Base-by-base conservation (phyloP, 2,797 vertebrate species). In the Rhinoraja longicauda region DNA sequence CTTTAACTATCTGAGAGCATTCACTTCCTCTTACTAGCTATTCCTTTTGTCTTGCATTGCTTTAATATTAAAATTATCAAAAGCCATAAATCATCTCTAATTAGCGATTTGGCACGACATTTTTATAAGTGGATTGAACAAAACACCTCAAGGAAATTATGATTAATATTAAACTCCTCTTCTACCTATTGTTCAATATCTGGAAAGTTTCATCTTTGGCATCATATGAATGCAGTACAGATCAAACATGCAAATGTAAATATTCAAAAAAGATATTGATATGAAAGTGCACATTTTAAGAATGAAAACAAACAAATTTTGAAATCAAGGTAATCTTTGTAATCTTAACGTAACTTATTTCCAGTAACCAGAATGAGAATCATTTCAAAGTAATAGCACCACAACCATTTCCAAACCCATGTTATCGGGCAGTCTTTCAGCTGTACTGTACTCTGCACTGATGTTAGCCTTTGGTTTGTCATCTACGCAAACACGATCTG, bases 11-110 rank as follows among this genome's bases (percentile, higher is more conserved):
- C 75, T 92, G 67, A 15, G 2, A 19, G 7, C 26, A 53, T 53
- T 75, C 39, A 92, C 72, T 75, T 92, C 39, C 70, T 92, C 90
- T 92, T 26, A 92, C 4, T 21, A 92, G 13, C 39, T 53, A 72
- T 45, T 39, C 36, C 64, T 92, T 75, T 92, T 57, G 70, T 73
- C 15, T 73, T 92, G 36, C 21, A n/a, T 29, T 26, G 70, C 10
- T 53, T 21, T 13, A 53, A 73, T n/a, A 92, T 75, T 75, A 17
- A 53, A 92, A 53, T 53, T 1, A 73, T n/a, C 45, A 39, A 92
- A 90, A 91, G 19, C 67, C 21, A 91, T 24, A 53, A 73, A 75
- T n/a, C 24, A 75, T 90, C 8, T 75, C 73, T 53, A 73, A 53
- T 45, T 21, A 26, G n/a, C 4, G 36, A 32, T 91, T 36, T 72